These are phyloP conservation scores for Exocentrus adspersus DNA, from an alignment of 2,888 invertebrate species.

Conservation along the genomic window DNA sequence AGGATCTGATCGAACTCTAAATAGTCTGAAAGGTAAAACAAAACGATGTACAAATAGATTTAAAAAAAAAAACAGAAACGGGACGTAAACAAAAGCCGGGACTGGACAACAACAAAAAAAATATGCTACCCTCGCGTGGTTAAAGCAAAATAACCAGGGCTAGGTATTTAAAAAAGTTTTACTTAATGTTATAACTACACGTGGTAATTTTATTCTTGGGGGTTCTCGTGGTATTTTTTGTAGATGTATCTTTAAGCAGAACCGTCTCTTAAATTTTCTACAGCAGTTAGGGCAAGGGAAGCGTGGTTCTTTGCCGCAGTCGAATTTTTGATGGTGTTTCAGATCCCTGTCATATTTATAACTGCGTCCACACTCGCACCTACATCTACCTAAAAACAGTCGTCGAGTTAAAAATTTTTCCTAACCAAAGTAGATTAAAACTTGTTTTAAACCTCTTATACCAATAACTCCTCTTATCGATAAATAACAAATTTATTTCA, in stretches of 20 bases:
- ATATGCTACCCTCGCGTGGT: no score
- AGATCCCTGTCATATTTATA: slow-evolving; percentile 7
- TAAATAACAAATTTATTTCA: no score
- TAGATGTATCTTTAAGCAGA: slow-evolving; percentile 1
- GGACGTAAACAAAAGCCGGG: slow-evolving; percentile 5
- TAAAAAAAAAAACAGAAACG: slow-evolving; percentile 9
- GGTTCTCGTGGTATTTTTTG: no score
- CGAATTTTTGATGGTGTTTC: slow-evolving; percentile 29
- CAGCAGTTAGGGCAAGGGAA: slow-evolving; percentile 35
- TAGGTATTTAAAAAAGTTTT: no score
- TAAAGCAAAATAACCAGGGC: no score
- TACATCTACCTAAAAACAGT: slow-evolving; percentile 6
- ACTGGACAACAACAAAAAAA: neutral
- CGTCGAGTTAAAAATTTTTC: no score
- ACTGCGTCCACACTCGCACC: slow-evolving; percentile 9
- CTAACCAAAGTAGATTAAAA: no score
- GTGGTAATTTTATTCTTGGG: no score
- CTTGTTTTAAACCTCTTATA: no score
- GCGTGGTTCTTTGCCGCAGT: slow-evolving; percentile 38
- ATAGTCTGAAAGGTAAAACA: slow-evolving; percentile 55
- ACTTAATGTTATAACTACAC: no score
- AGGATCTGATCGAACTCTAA: slow-evolving; percentile 58
- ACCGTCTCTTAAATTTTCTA: slow-evolving; percentile 6
- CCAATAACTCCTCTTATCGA: no score
- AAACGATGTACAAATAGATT: slow-evolving; percentile 25